These are phyloP conservation scores for Ganaspis sp. DNA, from an alignment of 1,140 invertebrate genomes.

Conservation along the genomic window DNA sequence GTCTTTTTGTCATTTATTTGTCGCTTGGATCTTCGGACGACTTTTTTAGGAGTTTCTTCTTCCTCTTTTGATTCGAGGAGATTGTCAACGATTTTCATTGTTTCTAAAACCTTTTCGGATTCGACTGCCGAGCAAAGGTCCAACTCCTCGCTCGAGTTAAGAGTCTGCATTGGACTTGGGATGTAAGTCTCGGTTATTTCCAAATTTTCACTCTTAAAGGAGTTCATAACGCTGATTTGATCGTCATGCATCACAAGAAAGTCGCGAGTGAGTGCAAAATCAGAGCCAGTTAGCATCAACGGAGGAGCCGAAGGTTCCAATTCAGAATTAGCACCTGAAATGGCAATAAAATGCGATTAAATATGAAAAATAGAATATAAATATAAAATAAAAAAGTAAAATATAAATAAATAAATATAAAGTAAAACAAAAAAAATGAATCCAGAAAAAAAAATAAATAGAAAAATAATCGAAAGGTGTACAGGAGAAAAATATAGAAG, in stretches of 20 bases:
- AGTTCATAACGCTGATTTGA: slow-evolving; percentile 70
- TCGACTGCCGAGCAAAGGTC: not conserved
- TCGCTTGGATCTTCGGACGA: slow-evolving; percentile 54
- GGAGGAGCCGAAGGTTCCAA: slow-evolving; percentile 66
- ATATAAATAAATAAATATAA: not conserved
- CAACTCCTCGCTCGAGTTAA: not conserved
- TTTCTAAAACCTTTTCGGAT: not conserved
- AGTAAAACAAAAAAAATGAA: no score
- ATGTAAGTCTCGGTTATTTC: slow-evolving; percentile 54
- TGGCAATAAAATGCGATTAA: slow-evolving; percentile 25
- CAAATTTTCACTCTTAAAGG: slow-evolving; percentile 64
- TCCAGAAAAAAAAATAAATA: no score
- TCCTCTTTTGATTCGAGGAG: slow-evolving; percentile 17
- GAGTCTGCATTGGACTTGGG: slow-evolving; percentile 5
- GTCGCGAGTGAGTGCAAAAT: slow-evolving; percentile 70
- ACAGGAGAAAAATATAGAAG: no score
- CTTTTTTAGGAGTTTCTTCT: slow-evolving; percentile 42
- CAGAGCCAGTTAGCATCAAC: slow-evolving; percentile 69
- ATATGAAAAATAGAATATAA: not conserved
- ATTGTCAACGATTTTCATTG: slow-evolving; percentile 21
- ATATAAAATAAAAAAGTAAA: no score
- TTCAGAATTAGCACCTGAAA: slow-evolving; percentile 63
- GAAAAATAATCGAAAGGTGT: no score
- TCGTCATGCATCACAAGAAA: slow-evolving; percentile 74
- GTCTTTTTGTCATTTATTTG: slow-evolving; percentile 68